These are phyloP conservation scores for Bovichtus variegatus DNA, from an alignment of 2,797 vertebrate species.

Conservation along the genomic window DNA sequence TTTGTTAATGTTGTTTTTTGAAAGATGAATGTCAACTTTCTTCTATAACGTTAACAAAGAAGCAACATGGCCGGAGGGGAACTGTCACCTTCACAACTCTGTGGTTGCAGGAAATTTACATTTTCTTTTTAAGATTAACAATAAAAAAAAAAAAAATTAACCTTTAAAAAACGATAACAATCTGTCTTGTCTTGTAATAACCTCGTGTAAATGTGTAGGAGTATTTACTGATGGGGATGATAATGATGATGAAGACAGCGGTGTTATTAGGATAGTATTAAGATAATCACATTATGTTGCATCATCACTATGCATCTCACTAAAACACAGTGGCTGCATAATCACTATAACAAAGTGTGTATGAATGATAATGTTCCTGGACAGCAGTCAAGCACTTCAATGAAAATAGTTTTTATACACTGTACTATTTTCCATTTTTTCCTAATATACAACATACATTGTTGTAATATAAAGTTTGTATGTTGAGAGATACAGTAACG, in stretches of 20 bases:
- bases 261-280: not conserved
- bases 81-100: constrained; percentile 3
- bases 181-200: too few species aligned
- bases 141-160: not conserved
- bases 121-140: not conserved
- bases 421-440: too few species aligned
- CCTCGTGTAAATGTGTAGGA: not conserved
- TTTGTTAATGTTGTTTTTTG: not conserved
- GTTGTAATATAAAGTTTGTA: too few species aligned
- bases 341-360: too few species aligned
- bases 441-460: too few species aligned
- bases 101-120: not conserved
- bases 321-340: too few species aligned
- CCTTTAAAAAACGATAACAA: not conserved
- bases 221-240: not conserved
- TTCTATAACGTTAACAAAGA: not conserved
- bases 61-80: not conserved
- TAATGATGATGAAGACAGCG: not conserved
- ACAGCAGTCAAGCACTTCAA: too few species aligned
- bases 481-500: not conserved
- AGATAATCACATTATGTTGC: not conserved
- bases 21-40: not conserved
- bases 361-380: too few species aligned
- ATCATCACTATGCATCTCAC: too few species aligned
- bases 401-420: too few species aligned